Conservation (phyloP, 2,888 invertebrate genomes). For the Caenorhabditis macrosperma region DNA sequence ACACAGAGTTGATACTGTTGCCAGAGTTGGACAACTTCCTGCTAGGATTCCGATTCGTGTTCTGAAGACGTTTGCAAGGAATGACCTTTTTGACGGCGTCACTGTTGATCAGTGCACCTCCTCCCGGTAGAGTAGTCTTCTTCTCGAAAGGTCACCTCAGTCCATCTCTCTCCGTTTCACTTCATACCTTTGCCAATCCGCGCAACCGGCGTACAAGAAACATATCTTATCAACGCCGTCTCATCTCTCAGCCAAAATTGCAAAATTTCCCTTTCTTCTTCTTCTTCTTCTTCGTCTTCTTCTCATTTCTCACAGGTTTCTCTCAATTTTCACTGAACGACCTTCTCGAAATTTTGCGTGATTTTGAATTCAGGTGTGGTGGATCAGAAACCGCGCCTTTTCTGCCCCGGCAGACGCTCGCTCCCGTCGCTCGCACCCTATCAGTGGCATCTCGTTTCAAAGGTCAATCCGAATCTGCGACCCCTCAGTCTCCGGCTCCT, state of each 20-base stretch:
- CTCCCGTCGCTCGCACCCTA: not conserved
- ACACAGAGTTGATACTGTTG: not conserved
- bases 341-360: not conserved
- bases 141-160: not conserved
- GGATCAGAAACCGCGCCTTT: not conserved
- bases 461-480: conserved; percentile 11
- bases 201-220: not conserved
- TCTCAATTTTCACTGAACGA: conserved; percentile 5
- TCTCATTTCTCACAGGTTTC: conserved; percentile 1
- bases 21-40: too few species aligned
- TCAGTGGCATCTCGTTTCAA: not conserved
- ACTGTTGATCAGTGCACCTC: not conserved
- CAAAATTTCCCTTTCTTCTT: conserved; percentile 6
- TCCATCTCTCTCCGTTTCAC: not conserved
- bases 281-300: too few species aligned
- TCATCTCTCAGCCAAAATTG: conserved; percentile 6
- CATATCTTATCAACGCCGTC: conserved; percentile 2
- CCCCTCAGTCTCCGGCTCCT: conserved; percentile 7
- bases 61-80: not conserved
- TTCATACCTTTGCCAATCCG: not conserved
- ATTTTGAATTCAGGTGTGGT: not conserved
- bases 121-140: not conserved
- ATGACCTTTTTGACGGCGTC: not conserved
- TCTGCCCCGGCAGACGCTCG: not conserved
- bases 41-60: too few species aligned